A percentile compares a stretch with the other conserved stretches of the same genome.
Evolutionary conservation across 2,888 invertebrate species (phyloP).

Genomic region (Drosophila sordidula): DNA sequence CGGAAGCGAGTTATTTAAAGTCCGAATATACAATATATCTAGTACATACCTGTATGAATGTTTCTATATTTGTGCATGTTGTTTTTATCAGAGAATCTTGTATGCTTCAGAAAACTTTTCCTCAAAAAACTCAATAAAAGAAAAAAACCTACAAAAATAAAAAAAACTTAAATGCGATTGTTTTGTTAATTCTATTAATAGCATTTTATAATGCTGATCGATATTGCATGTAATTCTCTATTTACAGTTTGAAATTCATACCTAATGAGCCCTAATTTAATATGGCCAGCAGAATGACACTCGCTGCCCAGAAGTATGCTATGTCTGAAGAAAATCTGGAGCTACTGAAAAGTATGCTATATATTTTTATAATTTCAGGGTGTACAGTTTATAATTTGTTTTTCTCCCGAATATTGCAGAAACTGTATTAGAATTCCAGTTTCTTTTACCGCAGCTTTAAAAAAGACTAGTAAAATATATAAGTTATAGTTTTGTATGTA

Average conservation of each 20-base stretch:
- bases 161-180: neutral
- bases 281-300: neutral
- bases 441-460: neutral
- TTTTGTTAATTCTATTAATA: neutral
- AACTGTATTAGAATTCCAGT: too few species aligned
- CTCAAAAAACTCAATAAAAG: slow-evolving; percentile 50
- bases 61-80: slow-evolving; percentile 62
- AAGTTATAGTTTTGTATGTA: neutral
- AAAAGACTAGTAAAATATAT: neutral
- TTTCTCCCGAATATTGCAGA: too few species aligned
- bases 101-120: slow-evolving; percentile 62
- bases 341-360: slow-evolving; percentile 18
- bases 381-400: too few species aligned
- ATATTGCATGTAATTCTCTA: neutral
- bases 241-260: neutral
- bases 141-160: slow-evolving; percentile 50
- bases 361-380: neutral
- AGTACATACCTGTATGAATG: slow-evolving; percentile 55
- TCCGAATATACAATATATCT: slow-evolving; percentile 25
- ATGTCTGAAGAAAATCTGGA: neutral
- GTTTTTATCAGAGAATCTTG: slow-evolving; percentile 57
- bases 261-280: too few species aligned
- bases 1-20: slow-evolving; percentile 24
- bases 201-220: too few species aligned
- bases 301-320: slow-evolving; percentile 3